Base-by-base conservation (phyloP, 2,113 vertebrate genomes). In the Phodopus roborovskii region DNA sequence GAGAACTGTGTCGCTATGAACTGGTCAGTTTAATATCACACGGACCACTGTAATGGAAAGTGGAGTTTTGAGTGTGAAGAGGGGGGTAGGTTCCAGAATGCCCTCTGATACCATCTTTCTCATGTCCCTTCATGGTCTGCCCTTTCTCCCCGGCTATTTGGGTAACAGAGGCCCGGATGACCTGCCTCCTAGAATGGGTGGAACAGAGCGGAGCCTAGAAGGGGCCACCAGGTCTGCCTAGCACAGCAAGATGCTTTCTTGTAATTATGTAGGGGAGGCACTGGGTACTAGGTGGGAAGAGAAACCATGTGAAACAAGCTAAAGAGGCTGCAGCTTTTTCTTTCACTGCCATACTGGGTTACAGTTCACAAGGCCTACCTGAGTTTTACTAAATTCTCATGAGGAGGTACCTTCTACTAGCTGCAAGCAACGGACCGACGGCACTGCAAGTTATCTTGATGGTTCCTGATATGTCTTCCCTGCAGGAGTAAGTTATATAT, bases 191-290 rank as follows among this genome's bases (percentile, higher is more conserved):
- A 16, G 28, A n/a, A 90, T 92, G 13, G 7, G 70, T 3, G 28
- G 91, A 89, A 24, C 48, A 86, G 17, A 83, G 15, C 30, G 0
- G 74, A 64, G 36, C 16, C 26, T 42, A 1, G 15, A 10, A 7
- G 4, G 85, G 17, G 15, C 3, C 73, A 50, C 39, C 4, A 30
- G 85, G 9, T 4, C 53, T 16, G 20, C 7, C 17, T 6, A 56
- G 36, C n/a, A 42, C 81, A 33, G 62, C 53, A 95, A 95, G 96
- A 90, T 74, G 39, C 74, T 85, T 94, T 92, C 87, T 70, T 94
- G 15, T 1, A 91, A 1, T 88, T 88, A 17, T 30, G 1, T 3
- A 71, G 74, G 48, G 88, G 78, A 82, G 39, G 50, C 26, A 4
- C 6, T 42, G 13, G 56, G 7, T 91, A n/a, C 50, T 33, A 39